phyloP scores from a whole-genome alignment of 2,797 vertebrate species.

The Oreochromis mossambicus region DNA sequence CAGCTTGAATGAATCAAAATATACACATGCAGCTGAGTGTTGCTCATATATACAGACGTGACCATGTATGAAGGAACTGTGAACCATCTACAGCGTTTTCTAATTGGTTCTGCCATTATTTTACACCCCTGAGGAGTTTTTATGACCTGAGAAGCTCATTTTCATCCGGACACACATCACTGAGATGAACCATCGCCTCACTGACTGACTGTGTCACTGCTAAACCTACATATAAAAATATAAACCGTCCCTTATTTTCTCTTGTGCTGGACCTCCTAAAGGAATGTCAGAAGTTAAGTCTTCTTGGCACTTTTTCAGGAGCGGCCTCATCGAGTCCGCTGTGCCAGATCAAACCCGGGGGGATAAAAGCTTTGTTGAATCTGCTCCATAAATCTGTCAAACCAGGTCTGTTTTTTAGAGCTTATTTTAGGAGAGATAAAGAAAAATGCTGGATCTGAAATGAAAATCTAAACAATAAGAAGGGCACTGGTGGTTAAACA shows the following conservation, averaged over 20 bases:
- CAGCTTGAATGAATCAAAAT: not conserved
- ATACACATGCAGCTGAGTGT: not conserved
- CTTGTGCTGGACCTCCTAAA: not conserved
- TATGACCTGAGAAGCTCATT: conserved; percentile 59
- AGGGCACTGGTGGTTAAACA: not conserved
- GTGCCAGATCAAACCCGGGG: not conserved
- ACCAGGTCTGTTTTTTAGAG: not conserved
- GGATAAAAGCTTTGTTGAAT: conserved; percentile 6
- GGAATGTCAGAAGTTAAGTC: not conserved
- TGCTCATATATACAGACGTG: not conserved
- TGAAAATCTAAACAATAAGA: not conserved
- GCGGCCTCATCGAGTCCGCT: not conserved
- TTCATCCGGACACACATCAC: not conserved
- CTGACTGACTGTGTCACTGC: not conserved
- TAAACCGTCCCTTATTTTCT: not conserved
- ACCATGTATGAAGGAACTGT: not conserved
- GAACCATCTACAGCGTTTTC: not conserved
- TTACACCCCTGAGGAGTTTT: conserved; percentile 66
- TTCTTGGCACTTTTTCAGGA: not conserved
- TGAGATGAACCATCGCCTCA: not conserved
- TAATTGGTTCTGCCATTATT: conserved; percentile 6
- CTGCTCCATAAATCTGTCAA: not conserved
- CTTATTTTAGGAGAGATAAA: not conserved
- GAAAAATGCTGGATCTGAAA: not conserved
- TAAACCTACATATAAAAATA: conserved; percentile 54